These are phyloP conservation scores for Philotrypesis tridentata DNA, from an alignment of 1,140 invertebrate genomes.

Conservation along the genomic window DNA sequence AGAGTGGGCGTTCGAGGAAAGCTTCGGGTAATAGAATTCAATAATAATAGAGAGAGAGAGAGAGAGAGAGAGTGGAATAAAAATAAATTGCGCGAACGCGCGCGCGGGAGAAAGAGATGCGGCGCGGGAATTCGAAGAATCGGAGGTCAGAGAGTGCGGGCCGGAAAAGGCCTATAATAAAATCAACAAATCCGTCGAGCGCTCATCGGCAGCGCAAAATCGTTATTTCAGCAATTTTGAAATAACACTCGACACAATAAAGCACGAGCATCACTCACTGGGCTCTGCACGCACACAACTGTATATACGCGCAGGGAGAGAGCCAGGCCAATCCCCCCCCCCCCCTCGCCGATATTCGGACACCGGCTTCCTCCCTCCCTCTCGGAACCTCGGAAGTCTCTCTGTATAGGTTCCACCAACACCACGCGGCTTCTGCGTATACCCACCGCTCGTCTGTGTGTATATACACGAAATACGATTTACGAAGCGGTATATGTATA, in stretches of 20 bases:
- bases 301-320: constrained; percentile 24
- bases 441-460: too few relatives aligned
- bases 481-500: too few relatives aligned
- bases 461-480: neutral
- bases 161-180: neutral
- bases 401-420: neutral
- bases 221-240: constrained; percentile 41
- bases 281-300: constrained; percentile 27
- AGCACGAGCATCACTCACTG: neutral
- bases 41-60: neutral
- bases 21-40: too few relatives aligned
- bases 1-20: too few relatives aligned
- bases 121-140: neutral
- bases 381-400: constrained; percentile 37
- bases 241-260: constrained; percentile 34
- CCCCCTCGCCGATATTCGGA: constrained; percentile 43
- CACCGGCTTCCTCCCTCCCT: neutral
- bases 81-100: too few relatives aligned
- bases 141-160: neutral
- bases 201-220: constrained; percentile 17
- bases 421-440: neutral
- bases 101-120: neutral
- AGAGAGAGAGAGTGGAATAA: neutral
- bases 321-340: constrained; percentile 51
- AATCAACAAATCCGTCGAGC: neutral